Conservation (phyloP, 1,140 invertebrate species). For the Leptonema lineaticorne region DNA sequence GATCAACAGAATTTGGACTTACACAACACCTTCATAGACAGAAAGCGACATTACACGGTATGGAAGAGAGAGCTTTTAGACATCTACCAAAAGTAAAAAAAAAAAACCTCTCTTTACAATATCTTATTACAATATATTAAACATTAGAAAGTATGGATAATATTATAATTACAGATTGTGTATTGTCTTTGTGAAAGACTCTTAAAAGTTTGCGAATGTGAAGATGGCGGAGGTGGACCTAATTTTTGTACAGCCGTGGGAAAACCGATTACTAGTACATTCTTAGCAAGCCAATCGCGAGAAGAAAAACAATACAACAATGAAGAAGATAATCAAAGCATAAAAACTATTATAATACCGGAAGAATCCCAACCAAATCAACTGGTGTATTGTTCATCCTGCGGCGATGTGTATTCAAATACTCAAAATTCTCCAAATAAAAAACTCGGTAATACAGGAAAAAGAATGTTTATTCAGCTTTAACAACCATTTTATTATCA, state of each 20-base stretch:
- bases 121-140: not conserved
- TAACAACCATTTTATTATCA: too few species aligned
- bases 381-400: slow-evolving; percentile 8
- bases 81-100: slow-evolving; percentile 73
- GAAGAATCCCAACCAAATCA: not conserved
- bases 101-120: not conserved
- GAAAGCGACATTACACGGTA: slow-evolving; percentile 73
- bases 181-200: slow-evolving; percentile 77
- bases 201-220: slow-evolving; percentile 67
- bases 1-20: slow-evolving; percentile 65
- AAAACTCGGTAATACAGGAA: slow-evolving; percentile 4
- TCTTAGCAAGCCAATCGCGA: not conserved
- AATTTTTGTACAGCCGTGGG: slow-evolving; percentile 22
- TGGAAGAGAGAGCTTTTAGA: slow-evolving; percentile 75
- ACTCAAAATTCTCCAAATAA: not conserved
- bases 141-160: too few species aligned
- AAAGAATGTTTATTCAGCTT: not conserved
- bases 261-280: slow-evolving; percentile 20
- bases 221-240: slow-evolving; percentile 46
- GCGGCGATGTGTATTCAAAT: slow-evolving; percentile 11
- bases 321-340: not conserved
- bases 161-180: slow-evolving; percentile 62
- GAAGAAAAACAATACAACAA: not conserved
- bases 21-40: slow-evolving; percentile 73
- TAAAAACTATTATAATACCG: not conserved